Percentiles rank a stretch among this genome's conserved stretches.
Evolutionary conservation across 2,888 invertebrate species (phyloP).

Genomic region (Scaptomyza polygonia): DNA sequence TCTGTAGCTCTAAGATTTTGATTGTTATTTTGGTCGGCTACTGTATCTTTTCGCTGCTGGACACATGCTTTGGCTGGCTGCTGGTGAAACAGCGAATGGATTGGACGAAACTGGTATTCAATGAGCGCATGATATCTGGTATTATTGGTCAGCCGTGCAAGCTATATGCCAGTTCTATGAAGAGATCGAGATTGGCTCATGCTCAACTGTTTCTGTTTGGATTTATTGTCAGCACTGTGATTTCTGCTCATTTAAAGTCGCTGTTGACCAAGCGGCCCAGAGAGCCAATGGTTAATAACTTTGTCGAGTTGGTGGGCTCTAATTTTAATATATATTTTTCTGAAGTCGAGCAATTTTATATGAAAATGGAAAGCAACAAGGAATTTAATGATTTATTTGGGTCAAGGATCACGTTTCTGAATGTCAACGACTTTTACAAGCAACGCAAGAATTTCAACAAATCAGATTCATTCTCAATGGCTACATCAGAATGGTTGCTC

Average conservation of each 20-base stretch:
- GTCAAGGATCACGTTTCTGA: conserved; percentile 38
- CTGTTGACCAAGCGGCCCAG: conserved; percentile 60
- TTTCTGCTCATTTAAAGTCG: conserved; percentile 57
- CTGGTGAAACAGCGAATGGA: conserved; percentile 23
- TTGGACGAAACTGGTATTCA: conserved; percentile 51
- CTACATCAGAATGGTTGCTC: conserved; percentile 40
- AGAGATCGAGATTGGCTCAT: conserved; percentile 49
- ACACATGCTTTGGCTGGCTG: conserved; percentile 36
- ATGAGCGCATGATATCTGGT: conserved; percentile 63
- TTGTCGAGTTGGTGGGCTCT: conserved; percentile 37
- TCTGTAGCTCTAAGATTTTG: conserved; percentile 32
- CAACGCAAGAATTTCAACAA: conserved; percentile 29
- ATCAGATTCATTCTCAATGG: conserved; percentile 42
- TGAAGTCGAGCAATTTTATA: conserved; percentile 49
- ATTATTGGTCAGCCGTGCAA: conserved; percentile 57
- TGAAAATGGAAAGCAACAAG: fast-evolving
- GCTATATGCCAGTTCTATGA: conserved; percentile 22
- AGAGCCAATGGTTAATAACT: conserved; percentile 33
- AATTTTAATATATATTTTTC: conserved; percentile 40
- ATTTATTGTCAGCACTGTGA: conserved; percentile 50
- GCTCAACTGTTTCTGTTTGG: conserved; percentile 60
- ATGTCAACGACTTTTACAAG: not conserved
- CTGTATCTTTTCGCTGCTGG: conserved; percentile 50
- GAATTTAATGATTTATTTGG: conserved; percentile 11
- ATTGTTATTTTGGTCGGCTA: conserved; percentile 40